phyloP scores from a whole-genome alignment of 2,888 invertebrate species.

The Panorpa germanica region DNA sequence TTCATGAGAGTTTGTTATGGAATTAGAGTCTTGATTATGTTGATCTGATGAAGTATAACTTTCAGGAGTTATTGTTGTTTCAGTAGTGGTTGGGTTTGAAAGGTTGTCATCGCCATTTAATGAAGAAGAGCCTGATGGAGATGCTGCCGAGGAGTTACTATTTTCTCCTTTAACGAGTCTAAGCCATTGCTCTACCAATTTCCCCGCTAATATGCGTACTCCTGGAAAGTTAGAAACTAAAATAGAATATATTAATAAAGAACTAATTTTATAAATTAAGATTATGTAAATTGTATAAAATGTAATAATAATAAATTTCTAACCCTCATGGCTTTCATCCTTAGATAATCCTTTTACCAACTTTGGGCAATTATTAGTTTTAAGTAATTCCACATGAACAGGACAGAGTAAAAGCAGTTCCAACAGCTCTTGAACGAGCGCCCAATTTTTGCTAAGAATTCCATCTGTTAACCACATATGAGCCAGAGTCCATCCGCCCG shows the following conservation, averaged over 20 bases:
- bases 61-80: background rate
- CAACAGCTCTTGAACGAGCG: constrained; percentile 70
- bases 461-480: constrained; percentile 84
- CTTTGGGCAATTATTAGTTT: constrained; percentile 83
- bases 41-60: constrained; percentile 3
- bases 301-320: constrained; percentile 20
- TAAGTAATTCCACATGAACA: constrained; percentile 76
- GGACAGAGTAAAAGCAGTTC: constrained; percentile 72
- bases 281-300: background rate
- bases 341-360: constrained; percentile 75
- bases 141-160: no score
- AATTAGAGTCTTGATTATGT: background rate
- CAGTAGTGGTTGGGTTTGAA: background rate
- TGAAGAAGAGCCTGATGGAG: constrained; percentile 21
- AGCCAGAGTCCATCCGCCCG: constrained; percentile 82
- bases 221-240: constrained; percentile 30
- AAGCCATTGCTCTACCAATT: constrained; percentile 78
- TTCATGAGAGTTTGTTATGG: constrained; percentile 14
- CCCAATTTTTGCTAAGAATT: constrained; percentile 66
- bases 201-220: constrained; percentile 56
- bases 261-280: background rate
- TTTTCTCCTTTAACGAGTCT: constrained; percentile 69
- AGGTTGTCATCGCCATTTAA: background rate
- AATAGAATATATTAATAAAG: constrained; percentile 5
- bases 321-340: constrained; percentile 64